These are phyloP conservation scores for Hetaerina americana DNA, from an alignment of 1,140 invertebrate genomes.

Conservation along the genomic window DNA sequence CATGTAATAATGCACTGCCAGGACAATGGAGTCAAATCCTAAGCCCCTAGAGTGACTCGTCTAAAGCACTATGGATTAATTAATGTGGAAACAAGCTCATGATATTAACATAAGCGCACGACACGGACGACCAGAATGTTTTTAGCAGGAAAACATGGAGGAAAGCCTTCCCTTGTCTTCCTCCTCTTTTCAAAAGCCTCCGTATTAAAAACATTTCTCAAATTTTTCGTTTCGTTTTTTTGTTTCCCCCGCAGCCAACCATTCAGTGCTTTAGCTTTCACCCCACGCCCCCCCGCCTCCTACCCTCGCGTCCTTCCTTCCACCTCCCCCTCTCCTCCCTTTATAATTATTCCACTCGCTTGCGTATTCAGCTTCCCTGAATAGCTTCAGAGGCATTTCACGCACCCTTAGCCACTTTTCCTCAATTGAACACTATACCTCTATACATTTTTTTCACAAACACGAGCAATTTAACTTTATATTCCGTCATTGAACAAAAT, in stretches of 20 bases:
- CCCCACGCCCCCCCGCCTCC: too few relatives aligned
- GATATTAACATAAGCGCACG: too few relatives aligned
- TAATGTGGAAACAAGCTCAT: too few relatives aligned
- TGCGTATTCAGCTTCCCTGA: not conserved
- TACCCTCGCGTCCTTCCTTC: too few relatives aligned
- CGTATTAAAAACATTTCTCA: not conserved
- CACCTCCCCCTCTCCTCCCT: not conserved
- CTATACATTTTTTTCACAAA: too few relatives aligned
- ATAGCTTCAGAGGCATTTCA: not conserved
- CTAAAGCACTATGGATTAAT: too few relatives aligned
- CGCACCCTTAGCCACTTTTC: not conserved
- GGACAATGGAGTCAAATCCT: too few relatives aligned
- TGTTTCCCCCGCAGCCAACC: not conserved
- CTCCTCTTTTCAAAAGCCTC: not conserved
- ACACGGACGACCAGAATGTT: too few relatives aligned
- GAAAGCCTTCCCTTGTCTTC: not conserved
- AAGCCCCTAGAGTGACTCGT: too few relatives aligned
- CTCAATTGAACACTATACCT: not conserved
- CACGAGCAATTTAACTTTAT: not conserved
- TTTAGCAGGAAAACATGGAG: not conserved
- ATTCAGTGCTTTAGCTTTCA: too few relatives aligned
- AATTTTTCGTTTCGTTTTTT: not conserved
- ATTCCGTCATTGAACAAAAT: not conserved
- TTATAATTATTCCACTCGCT: not conserved
- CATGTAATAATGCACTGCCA: too few relatives aligned